Percentiles rank a stretch among this genome's conserved stretches.
These are phyloP conservation scores for Scarus forsteni DNA, from an alignment of 2,797 vertebrate genomes.

Conservation along the genomic window DNA sequence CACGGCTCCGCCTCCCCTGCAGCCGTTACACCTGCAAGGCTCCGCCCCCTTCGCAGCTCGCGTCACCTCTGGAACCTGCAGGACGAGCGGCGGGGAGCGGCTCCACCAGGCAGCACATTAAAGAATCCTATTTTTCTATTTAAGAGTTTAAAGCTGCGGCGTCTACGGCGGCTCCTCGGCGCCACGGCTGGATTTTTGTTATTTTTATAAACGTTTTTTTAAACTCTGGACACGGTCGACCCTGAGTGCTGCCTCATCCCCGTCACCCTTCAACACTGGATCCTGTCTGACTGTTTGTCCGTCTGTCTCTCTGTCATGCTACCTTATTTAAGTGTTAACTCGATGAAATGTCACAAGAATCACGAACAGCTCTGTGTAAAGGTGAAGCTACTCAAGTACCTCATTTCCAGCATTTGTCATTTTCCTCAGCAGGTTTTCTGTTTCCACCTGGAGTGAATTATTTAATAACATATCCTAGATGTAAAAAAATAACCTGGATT, in stretches of 20 bases:
- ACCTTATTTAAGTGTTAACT: constrained; percentile 88
- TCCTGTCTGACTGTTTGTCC: constrained; percentile 78
- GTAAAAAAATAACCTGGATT: constrained; percentile 86
- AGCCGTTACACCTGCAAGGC: constrained; percentile 81
- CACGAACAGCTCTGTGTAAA: constrained; percentile 78
- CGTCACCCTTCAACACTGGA: constrained; percentile 89
- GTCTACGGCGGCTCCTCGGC: constrained; percentile 86
- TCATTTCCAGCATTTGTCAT: constrained; percentile 96
- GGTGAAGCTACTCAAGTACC: constrained; percentile 93
- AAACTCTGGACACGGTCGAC: constrained; percentile 85
- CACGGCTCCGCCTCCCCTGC: constrained; percentile 88
- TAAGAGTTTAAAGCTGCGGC: constrained; percentile 92
- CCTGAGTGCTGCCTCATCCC: constrained; percentile 91
- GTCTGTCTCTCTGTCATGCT: constrained; percentile 64
- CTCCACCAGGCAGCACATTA: constrained; percentile 62
- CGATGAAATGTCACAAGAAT: constrained; percentile 81
- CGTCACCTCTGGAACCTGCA: constrained; percentile 85
- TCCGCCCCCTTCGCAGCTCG: constrained; percentile 87
- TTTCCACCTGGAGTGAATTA: constrained; percentile 92
- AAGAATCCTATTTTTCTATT: constrained; percentile 92
- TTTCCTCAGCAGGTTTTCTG: constrained; percentile 86
- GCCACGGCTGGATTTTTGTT: constrained; percentile 71
- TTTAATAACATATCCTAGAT: constrained; percentile 96
- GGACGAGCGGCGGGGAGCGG: constrained; percentile 43
- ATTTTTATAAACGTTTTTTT: constrained; percentile 88